Percentiles rank a stretch among this genome's conserved stretches.
These are phyloP conservation scores for Pelagia noctiluca DNA, from an alignment of 30 jellyfish, hydroid and myxozoan genomes.

Conservation along the genomic window DNA sequence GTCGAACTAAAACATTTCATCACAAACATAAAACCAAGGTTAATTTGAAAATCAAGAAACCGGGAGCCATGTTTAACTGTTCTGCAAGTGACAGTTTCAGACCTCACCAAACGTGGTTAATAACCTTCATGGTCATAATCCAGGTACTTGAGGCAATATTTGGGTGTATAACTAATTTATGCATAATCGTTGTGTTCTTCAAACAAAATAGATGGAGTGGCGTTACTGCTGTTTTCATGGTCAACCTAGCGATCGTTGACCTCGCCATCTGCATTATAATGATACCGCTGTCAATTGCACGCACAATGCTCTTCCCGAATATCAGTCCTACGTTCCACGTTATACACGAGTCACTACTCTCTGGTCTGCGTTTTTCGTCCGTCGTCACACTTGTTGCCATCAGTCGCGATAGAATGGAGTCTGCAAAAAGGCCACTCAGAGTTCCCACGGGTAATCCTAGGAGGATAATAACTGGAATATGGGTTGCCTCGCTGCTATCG, in stretches of 20 bases:
- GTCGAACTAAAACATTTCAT: no score
- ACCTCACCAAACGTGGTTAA: slow-evolving; percentile 44
- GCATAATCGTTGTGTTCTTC: slow-evolving; percentile 49
- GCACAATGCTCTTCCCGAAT: slow-evolving; percentile 19
- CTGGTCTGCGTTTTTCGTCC: slow-evolving; percentile 71
- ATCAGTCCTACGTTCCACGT: slow-evolving; percentile 6
- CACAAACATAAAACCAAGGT: no score
- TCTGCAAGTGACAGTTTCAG: neutral
- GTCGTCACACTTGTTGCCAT: slow-evolving; percentile 66
- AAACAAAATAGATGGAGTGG: slow-evolving; percentile 62
- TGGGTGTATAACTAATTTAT: slow-evolving; percentile 53
- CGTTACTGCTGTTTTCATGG: slow-evolving; percentile 59
- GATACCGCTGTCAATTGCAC: slow-evolving; percentile 56
- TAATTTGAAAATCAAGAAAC: neutral
- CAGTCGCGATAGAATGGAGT: slow-evolving; percentile 64
- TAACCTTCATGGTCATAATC: slow-evolving; percentile 8
- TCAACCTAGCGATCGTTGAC: slow-evolving; percentile 52
- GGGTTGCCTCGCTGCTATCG: slow-evolving; percentile 48
- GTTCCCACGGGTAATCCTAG: slow-evolving; percentile 18
- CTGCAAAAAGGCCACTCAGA: slow-evolving; percentile 63
- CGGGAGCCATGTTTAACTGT: slow-evolving; percentile 8
- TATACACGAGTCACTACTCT: slow-evolving; percentile 52
- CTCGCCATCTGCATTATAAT: slow-evolving; percentile 27
- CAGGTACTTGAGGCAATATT: slow-evolving; percentile 46
- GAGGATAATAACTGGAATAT: slow-evolving; percentile 11